Conservation (phyloP, 2,888 invertebrate species). For the Linyphia triangularis region DNA sequence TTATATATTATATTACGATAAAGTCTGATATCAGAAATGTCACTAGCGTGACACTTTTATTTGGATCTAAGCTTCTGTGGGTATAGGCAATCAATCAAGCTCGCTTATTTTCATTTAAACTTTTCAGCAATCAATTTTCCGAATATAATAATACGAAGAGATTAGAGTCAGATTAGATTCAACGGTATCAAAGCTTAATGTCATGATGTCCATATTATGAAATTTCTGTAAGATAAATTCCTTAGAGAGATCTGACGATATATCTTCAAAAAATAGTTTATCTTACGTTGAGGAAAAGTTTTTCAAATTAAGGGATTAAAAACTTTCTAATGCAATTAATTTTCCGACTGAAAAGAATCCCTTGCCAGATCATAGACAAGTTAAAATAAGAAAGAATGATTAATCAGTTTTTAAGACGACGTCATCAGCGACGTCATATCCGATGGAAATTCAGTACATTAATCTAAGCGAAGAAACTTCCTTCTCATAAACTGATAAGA, state of each 20-base stretch:
- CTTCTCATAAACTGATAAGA: constrained; percentile 34
- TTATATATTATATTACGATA: too few species aligned
- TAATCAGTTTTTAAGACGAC: constrained; percentile 55
- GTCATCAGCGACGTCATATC: constrained; percentile 20
- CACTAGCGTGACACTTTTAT: background rate
- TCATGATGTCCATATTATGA: constrained; percentile 21
- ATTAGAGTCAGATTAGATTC: constrained; percentile 36
- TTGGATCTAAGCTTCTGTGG: background rate
- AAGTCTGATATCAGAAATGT: too few species aligned
- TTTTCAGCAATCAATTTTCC: constrained; percentile 18
- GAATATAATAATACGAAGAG: constrained; percentile 9
- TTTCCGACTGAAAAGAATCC: constrained; percentile 42
- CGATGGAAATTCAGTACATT: constrained; percentile 44
- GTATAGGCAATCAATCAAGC: background rate
- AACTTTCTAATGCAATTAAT: constrained; percentile 43
- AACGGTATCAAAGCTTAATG: constrained; percentile 15
- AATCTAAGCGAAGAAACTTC: constrained; percentile 28
- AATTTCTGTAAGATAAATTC: constrained; percentile 11
- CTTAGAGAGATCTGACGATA: background rate
- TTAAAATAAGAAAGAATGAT: constrained; percentile 44
- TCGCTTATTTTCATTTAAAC: constrained; percentile 6
- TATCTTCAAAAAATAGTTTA: background rate
- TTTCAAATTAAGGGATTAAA: constrained; percentile 33
- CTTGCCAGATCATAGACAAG: constrained; percentile 37
- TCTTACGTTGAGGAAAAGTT: background rate